Evolutionary conservation across 2,113 vertebrate genomes (phyloP).

Genomic region (Cyanoliseus patagonus): DNA sequence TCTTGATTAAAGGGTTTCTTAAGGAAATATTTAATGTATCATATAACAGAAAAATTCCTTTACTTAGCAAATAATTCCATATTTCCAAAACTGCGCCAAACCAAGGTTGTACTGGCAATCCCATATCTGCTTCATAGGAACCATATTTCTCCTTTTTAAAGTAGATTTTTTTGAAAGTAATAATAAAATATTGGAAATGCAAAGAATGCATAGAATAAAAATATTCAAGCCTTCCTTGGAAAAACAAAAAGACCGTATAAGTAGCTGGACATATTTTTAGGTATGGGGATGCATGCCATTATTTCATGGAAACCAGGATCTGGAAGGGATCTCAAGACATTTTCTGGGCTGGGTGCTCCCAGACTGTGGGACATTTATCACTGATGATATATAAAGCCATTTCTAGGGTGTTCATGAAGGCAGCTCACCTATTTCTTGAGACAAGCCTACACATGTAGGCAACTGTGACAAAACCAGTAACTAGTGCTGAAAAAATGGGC

Average conservation of each 20-base stretch:
- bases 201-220: not conserved
- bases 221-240: not conserved
- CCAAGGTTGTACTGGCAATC: not conserved
- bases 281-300: not conserved
- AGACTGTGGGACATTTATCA: not conserved
- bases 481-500: not conserved
- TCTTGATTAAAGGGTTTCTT: not conserved
- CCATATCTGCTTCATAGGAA: not conserved
- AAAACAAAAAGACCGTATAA: not conserved
- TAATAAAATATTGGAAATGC: not conserved
- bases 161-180: not conserved
- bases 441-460: not conserved
- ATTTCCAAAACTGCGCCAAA: not conserved
- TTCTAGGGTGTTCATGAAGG: not conserved
- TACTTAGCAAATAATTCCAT: not conserved
- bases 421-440: not conserved
- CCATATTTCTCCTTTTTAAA: not conserved
- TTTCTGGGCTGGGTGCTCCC: not conserved
- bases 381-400: not conserved
- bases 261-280: not conserved
- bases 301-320: not conserved
- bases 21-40: not conserved
- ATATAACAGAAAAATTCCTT: not conserved
- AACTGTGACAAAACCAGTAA: not conserved
- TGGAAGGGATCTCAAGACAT: not conserved